These are phyloP conservation scores for Diorhabda elongata DNA, from an alignment of 1,140 invertebrate species.

Conservation along the genomic window DNA sequence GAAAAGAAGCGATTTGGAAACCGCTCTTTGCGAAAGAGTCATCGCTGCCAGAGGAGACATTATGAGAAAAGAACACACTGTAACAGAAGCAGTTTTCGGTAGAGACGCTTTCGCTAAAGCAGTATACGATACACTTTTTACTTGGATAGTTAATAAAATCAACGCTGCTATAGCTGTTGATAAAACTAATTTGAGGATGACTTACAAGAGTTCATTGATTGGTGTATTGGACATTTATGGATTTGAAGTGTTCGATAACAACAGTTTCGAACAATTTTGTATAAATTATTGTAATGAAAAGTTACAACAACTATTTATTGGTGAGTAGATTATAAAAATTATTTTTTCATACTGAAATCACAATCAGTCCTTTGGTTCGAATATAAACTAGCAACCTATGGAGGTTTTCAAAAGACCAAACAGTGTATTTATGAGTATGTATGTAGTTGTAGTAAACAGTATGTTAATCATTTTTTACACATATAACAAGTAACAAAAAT, in stretches of 20 bases:
- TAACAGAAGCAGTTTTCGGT: slow-evolving; percentile 82
- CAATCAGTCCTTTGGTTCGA: too few relatives aligned
- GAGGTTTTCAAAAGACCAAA: too few relatives aligned
- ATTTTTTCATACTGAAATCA: not conserved
- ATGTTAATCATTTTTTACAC: too few relatives aligned
- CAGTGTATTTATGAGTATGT: too few relatives aligned
- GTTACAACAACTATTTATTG: slow-evolving; percentile 92
- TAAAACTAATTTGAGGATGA: slow-evolving; percentile 49
- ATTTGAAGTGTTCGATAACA: slow-evolving; percentile 94
- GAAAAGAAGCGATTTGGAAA: slow-evolving; percentile 64
- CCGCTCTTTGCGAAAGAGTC: slow-evolving; percentile 77
- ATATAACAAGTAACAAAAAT: too few relatives aligned
- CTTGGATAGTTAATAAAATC: slow-evolving; percentile 86
- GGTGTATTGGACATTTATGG: slow-evolving; percentile 96
- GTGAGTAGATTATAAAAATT: slow-evolving; percentile 52
- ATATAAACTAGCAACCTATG: too few relatives aligned
- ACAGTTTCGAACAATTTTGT: slow-evolving; percentile 92
- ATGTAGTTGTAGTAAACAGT: too few relatives aligned
- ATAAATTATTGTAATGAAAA: slow-evolving; percentile 99
- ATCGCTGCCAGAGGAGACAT: slow-evolving; percentile 92
- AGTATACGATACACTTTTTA: slow-evolving; percentile 87
- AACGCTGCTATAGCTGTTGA: slow-evolving; percentile 78
- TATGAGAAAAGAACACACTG: slow-evolving; percentile 86
- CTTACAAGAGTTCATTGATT: slow-evolving; percentile 79
- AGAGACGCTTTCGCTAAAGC: slow-evolving; percentile 92